These are phyloP conservation scores for Cynoglossus semilaevis DNA, from an alignment of 2,113 vertebrate genomes.

Conservation along the genomic window DNA sequence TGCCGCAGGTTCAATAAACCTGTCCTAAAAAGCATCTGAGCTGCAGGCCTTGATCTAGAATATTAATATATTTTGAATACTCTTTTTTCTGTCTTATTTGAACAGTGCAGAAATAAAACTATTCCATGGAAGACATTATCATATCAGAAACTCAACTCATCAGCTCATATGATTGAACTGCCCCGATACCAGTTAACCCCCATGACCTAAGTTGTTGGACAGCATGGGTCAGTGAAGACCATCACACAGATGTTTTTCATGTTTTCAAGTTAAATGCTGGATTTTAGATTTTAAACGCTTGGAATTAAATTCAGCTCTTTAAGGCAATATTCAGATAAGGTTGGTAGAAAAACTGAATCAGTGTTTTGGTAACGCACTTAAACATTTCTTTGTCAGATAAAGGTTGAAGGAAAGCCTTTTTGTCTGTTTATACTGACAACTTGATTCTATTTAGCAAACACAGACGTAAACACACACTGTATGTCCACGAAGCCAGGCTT, in stretches of 20 bases:
- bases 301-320: conserved; percentile 56
- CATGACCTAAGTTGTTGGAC: conserved; percentile 11
- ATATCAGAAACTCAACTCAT: conserved; percentile 5
- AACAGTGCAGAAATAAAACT: neutral
- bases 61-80: neutral
- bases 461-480: too few species aligned
- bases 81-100: conserved; percentile 1
- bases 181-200: conserved; percentile 20
- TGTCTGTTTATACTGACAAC: too few species aligned
- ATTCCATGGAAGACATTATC: too few species aligned
- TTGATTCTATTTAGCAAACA: too few species aligned
- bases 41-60: conserved; percentile 7
- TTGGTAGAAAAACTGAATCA: too few species aligned
- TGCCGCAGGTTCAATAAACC: conserved; percentile 18
- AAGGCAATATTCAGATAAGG: conserved; percentile 53
- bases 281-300: conserved; percentile 44
- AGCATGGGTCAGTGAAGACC: neutral
- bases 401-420: too few species aligned
- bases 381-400: too few species aligned
- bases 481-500: too few species aligned
- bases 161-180: conserved; percentile 4
- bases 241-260: conserved; percentile 34
- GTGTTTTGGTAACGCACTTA: too few species aligned
- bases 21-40: conserved; percentile 20
- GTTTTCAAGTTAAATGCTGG: conserved; percentile 21